phyloP scores from a whole-genome alignment of 2,888 invertebrate genomes.

The Oscheius onirici region DNA sequence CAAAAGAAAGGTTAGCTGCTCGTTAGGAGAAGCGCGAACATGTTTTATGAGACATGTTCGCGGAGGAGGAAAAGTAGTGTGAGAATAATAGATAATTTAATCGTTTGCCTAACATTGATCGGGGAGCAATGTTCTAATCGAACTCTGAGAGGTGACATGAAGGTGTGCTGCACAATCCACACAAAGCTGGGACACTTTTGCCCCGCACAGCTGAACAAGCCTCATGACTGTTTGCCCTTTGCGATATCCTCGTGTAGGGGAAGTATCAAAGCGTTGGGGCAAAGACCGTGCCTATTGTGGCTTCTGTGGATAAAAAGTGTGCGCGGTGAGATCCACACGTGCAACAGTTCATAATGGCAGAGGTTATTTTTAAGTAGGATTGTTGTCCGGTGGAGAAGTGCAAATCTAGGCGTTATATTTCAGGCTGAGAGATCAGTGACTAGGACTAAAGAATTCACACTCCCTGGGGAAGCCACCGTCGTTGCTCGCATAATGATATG shows the following conservation, averaged over 20 bases:
- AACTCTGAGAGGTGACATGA: background rate
- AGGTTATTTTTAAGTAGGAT: too few relatives aligned
- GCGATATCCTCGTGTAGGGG: constrained; percentile 27
- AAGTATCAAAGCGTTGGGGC: constrained; percentile 14
- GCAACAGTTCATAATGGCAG: background rate
- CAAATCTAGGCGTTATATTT: background rate
- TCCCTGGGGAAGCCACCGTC: background rate
- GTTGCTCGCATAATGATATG: background rate
- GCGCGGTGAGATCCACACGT: background rate
- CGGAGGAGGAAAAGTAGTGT: background rate
- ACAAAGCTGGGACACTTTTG: constrained; percentile 31
- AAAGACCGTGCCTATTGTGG: too few relatives aligned
- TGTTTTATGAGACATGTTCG: background rate
- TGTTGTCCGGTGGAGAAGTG: too few relatives aligned
- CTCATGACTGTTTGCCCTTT: constrained; percentile 26
- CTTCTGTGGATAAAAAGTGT: too few relatives aligned
- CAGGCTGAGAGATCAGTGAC: background rate
- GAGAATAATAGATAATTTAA: background rate
- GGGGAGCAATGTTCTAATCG: background rate
- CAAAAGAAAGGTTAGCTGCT: background rate
- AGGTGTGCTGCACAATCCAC: constrained; percentile 16
- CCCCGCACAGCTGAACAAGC: constrained; percentile 30
- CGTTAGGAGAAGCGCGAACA: background rate
- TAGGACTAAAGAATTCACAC: background rate
- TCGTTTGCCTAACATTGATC: background rate